Base-by-base conservation (phyloP, 2,113 vertebrate species). In the Strix aluco region DNA sequence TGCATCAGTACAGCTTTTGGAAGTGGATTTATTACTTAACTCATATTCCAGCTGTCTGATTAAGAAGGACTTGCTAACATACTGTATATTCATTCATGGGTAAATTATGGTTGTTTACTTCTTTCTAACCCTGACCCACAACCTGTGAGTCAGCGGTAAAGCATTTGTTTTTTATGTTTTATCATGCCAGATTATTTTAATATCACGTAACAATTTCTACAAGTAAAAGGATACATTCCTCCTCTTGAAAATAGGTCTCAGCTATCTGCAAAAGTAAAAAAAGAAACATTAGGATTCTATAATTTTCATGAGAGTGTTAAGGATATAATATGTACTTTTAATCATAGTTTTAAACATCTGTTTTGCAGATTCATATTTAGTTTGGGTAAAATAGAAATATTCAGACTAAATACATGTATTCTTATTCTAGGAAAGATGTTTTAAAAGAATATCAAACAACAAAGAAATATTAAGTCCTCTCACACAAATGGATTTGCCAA, bases 181-280 rank as follows among this genome's bases (percentile, higher is more conserved):
- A 51, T 59, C 25, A 61, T 18, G 22, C 4, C 65, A 87, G 6
- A 25, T 62, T 79, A 81, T 67, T 78, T 81, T 61, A 92, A 65
- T 51, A 58, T 7, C 2, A 3, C 4, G 4, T 46, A 86, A 70
- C 7, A 57, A 81, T 51, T 73, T 81, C 66, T 42, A 57, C 79
- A 92, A 88, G 89, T 61, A 95, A 97, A 98, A 99, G 98, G 99
- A 99, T 99, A 99, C 99, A 99, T 88, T 99, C 99, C 92, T 98
- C 98, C 44, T 99, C 98, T 94, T 98, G 98, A 96, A 99, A 99
- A 97, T 99, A 99, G 75, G 98, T 98, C 92, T 99, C 99, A 10
- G 99, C 99, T 95, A 99, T 99, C 99, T 99, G 97, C 81, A 95
- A 87, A 96, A 91, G 36, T 32, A 66, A 92, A 86, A 65, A 26